Evolutionary conservation across 2,797 vertebrate species (phyloP).

Genomic region (Astyanax mexicanus): DNA sequence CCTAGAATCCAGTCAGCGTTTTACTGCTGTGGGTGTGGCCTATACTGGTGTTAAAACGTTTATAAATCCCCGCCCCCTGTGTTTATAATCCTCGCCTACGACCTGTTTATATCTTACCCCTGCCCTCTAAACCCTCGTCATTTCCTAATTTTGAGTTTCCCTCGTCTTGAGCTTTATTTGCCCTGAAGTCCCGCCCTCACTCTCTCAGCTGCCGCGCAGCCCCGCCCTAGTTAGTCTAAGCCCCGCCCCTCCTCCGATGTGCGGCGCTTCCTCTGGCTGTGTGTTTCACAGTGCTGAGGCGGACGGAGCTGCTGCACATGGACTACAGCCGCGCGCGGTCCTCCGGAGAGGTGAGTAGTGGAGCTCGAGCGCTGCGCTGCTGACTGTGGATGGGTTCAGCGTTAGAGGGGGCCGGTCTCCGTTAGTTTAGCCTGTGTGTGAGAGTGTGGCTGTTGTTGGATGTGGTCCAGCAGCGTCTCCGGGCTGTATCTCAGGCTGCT

Average conservation of each 20-base stretch:
- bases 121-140: no score
- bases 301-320: slow-evolving; percentile 23
- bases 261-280: not conserved
- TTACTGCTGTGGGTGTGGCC: no score
- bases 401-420: no score
- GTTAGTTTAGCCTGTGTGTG: not conserved
- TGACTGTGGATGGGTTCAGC: no score
- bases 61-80: no score
- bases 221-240: slow-evolving; percentile 38
- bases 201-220: slow-evolving; percentile 24
- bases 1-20: no score
- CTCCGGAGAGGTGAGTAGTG: not conserved
- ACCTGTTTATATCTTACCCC: no score
- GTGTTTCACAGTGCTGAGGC: not conserved
- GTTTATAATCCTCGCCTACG: no score
- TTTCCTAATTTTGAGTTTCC: no score
- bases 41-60: no score
- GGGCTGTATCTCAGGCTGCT: not conserved
- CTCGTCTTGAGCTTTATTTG: no score
- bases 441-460: not conserved
- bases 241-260: slow-evolving; percentile 23
- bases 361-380: not conserved
- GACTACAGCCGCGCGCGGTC: not conserved
- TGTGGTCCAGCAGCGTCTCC: not conserved
- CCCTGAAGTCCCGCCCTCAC: not conserved